Percentiles rank a stretch among this genome's conserved stretches.
These are phyloP conservation scores for Nixonia krombeini DNA, from an alignment of 1,140 invertebrate species.

Conservation along the genomic window DNA sequence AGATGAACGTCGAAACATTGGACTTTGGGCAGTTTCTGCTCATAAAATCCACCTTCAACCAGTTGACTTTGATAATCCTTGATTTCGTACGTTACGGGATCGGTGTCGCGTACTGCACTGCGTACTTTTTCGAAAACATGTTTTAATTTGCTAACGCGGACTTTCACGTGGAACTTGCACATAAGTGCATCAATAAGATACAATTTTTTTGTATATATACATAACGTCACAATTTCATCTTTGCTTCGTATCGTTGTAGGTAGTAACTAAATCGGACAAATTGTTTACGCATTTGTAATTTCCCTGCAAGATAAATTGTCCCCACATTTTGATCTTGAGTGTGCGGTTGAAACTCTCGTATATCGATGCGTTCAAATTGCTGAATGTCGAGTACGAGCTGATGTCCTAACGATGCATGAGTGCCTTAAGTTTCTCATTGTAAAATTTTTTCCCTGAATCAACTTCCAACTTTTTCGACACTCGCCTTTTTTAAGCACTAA, in stretches of 20 bases:
- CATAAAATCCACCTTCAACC: conserved; percentile 61
- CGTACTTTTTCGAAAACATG: too few species aligned
- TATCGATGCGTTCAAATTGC: conserved; percentile 21
- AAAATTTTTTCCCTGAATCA: conserved; percentile 25
- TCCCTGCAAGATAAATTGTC: conserved; percentile 13
- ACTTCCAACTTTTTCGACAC: conserved; percentile 17
- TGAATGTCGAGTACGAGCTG: conserved; percentile 21
- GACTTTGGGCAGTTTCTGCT: conserved; percentile 34
- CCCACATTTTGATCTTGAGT: conserved; percentile 18
- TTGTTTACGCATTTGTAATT: background rate
- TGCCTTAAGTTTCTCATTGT: conserved; percentile 10
- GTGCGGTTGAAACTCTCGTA: conserved; percentile 25
- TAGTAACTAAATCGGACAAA: background rate
- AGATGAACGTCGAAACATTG: conserved; percentile 53
- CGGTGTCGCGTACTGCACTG: conserved; percentile 50
- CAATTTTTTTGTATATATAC: conserved; percentile 48
- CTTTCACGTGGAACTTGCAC: conserved; percentile 25
- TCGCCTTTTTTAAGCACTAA: too few species aligned
- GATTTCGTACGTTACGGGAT: conserved; percentile 56
- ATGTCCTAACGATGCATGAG: conserved; percentile 21
- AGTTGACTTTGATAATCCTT: conserved; percentile 48
- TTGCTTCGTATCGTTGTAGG: conserved; percentile 19
- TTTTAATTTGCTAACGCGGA: conserved; percentile 60
- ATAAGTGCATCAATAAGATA: too few species aligned
- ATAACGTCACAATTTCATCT: conserved; percentile 58